Evolutionary conservation across 2,888 invertebrate genomes (phyloP).

Genomic region (Diaperis boleti): DNA sequence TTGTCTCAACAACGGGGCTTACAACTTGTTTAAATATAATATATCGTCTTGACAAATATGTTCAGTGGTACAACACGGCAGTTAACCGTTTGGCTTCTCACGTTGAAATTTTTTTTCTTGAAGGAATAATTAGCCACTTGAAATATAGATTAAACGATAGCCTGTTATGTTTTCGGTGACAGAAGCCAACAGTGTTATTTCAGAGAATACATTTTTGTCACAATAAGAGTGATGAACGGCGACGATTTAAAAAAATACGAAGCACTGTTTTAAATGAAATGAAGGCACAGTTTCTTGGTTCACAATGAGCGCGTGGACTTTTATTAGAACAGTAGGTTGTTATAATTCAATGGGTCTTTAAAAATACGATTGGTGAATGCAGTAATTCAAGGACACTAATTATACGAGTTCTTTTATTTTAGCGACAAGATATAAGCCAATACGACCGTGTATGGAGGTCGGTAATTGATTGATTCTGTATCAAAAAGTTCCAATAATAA

Average conservation of each 20-base stretch:
- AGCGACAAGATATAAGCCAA: no score
- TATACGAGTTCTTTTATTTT: not conserved
- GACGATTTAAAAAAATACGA: not conserved
- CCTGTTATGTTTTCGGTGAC: not conserved
- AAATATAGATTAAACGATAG: not conserved
- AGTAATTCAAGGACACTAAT: constrained; percentile 22
- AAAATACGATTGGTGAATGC: constrained; percentile 23
- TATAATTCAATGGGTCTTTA: constrained; percentile 11
- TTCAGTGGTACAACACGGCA: not conserved
- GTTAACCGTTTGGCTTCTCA: not conserved
- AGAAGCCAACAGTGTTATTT: constrained; percentile 2
- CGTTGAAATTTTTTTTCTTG: not conserved
- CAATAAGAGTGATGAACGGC: not conserved
- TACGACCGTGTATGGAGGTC: not conserved
- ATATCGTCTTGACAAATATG: not conserved
- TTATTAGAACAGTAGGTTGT: constrained; percentile 16
- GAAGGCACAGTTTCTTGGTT: no score
- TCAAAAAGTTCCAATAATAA: not conserved
- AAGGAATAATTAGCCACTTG: not conserved
- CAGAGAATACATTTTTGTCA: not conserved
- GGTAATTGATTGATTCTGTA: not conserved
- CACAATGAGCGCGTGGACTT: not conserved
- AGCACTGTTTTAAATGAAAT: no score
- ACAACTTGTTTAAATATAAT: constrained; percentile 12
- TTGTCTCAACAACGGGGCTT: not conserved